A percentile compares a stretch with the other conserved stretches of the same genome.
Evolutionary conservation across 2,797 vertebrate genomes (phyloP).

Genomic region (Decapterus maruadsi): DNA sequence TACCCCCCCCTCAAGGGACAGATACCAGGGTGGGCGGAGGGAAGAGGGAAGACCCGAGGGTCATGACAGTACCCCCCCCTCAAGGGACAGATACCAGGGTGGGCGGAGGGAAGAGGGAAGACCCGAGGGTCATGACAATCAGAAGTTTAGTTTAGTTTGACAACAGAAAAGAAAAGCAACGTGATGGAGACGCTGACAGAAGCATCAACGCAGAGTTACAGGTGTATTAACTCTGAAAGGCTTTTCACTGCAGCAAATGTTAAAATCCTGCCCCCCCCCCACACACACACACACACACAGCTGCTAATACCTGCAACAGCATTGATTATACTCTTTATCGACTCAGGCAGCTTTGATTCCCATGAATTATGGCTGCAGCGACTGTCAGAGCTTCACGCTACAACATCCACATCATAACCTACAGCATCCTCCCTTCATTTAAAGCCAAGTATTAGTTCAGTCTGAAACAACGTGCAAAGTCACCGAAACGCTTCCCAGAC

Average conservation of each 20-base stretch:
- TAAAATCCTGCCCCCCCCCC: too few species aligned
- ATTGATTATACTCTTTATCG: conserved; percentile 25
- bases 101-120: too few species aligned
- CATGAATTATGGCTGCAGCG: neutral
- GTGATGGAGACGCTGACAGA: neutral
- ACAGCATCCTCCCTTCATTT: conserved; percentile 23
- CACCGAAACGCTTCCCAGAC: neutral
- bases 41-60: too few species aligned
- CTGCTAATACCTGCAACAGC: conserved; percentile 29
- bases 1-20: too few species aligned
- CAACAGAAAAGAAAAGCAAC: conserved; percentile 11
- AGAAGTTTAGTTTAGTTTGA: conserved; percentile 4
- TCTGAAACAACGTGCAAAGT: neutral
- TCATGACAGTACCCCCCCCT: too few species aligned
- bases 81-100: too few species aligned
- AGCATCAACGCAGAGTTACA: too few species aligned
- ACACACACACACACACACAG: too few species aligned
- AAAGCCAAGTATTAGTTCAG: conserved; percentile 17
- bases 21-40: too few species aligned
- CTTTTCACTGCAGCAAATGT: too few species aligned
- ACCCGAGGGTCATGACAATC: too few species aligned
- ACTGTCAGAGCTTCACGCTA: conserved; percentile 12
- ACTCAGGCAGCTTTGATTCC: conserved; percentile 5
- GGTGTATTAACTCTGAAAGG: too few species aligned
- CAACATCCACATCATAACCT: conserved; percentile 32